Evolutionary conservation across 2,797 vertebrate species (phyloP).

Genomic region (Gallinago stenura): DNA sequence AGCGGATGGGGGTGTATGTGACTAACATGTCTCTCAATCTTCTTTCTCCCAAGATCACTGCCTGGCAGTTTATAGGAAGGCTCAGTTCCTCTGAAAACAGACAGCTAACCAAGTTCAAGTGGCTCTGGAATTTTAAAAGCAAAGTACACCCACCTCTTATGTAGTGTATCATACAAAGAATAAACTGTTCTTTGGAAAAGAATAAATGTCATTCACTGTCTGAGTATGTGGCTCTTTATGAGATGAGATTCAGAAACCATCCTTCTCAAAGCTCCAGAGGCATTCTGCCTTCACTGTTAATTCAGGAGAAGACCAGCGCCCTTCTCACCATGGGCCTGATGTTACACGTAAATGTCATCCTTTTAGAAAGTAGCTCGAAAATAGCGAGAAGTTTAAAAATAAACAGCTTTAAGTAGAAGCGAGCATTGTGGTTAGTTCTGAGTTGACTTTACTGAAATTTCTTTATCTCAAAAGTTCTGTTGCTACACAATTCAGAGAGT

Average conservation of each 20-base stretch:
- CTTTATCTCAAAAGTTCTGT: neutral
- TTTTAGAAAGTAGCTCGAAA: neutral
- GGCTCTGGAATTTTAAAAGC: neutral
- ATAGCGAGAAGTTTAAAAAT: neutral
- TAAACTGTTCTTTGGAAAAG: neutral
- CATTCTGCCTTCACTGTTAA: neutral
- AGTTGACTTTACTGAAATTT: neutral
- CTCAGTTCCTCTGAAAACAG: neutral
- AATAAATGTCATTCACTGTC: neutral
- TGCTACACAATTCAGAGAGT: neutral
- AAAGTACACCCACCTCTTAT: neutral
- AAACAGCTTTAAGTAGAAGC: slow-evolving; percentile 5
- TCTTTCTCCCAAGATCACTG: neutral
- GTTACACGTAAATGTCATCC: neutral
- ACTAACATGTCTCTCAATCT: neutral
- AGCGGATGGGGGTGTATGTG: no score
- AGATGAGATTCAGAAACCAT: neutral
- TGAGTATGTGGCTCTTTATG: neutral
- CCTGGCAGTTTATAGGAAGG: neutral
- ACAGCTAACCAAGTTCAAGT: neutral
- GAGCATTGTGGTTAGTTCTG: neutral
- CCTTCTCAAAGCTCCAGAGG: neutral
- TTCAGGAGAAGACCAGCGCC: neutral
- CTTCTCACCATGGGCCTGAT: neutral
- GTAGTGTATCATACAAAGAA: neutral